phyloP scores from a whole-genome alignment of 2,797 vertebrate species.

The Apogon talboti region DNA sequence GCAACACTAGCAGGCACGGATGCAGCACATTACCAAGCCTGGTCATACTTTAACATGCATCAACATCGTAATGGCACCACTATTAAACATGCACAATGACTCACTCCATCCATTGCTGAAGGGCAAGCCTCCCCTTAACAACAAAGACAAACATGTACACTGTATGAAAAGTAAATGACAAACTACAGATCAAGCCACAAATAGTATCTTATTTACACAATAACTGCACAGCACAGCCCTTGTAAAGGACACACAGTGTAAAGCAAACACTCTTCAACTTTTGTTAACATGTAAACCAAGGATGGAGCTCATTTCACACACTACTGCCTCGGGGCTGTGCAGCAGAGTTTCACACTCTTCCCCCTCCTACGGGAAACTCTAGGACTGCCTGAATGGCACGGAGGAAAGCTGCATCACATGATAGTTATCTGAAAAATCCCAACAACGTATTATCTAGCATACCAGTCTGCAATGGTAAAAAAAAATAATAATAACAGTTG shows the following conservation, averaged over 20 bases:
- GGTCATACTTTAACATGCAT: slow-evolving; percentile 15
- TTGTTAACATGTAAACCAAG: background rate
- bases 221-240: background rate
- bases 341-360: slow-evolving; percentile 17
- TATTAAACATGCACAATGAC: slow-evolving; percentile 22
- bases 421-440: slow-evolving; percentile 42
- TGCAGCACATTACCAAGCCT: slow-evolving; percentile 33
- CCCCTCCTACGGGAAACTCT: slow-evolving; percentile 42
- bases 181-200: background rate
- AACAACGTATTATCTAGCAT: slow-evolving; percentile 36
- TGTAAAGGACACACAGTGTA: slow-evolving; percentile 17
- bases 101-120: slow-evolving; percentile 7
- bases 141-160: slow-evolving; percentile 25
- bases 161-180: background rate
- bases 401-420: slow-evolving; percentile 61
- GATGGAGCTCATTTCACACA: slow-evolving; percentile 2
- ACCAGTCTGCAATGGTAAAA: background rate
- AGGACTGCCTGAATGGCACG: slow-evolving; percentile 13
- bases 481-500: too few species aligned
- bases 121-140: slow-evolving; percentile 5
- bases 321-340: slow-evolving; percentile 17
- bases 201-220: slow-evolving; percentile 7
- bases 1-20: slow-evolving; percentile 25
- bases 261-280: slow-evolving; percentile 5
- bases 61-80: slow-evolving; percentile 18